Base-by-base conservation (phyloP, 1,140 invertebrate genomes). In the Monomorium pharaonis region DNA sequence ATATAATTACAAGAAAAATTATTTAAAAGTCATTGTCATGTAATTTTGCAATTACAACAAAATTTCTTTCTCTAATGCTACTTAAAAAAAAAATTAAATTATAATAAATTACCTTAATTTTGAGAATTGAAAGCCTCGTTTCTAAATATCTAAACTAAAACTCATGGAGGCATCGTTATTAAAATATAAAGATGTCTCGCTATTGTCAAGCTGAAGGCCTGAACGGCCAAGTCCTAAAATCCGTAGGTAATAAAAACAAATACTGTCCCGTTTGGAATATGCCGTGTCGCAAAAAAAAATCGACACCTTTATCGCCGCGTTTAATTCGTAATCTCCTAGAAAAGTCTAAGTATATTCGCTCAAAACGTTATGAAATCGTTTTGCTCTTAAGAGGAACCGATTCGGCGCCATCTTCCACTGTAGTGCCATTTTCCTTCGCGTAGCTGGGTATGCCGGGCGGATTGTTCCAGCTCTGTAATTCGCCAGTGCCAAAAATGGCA, bases 391-490 rank as follows among this genome's bases (percentile, higher is more conserved):
- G 70, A 3, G 92, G 88, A 24, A 91, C n/a, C 4, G 67, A 62
- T 42, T 92, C 91, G 21, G 84, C 72, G 18, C 44, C 58, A 62
- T 86, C 89, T 12, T 85, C 54, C 4, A 62, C 24, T 10, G 24
- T 44, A 2, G 49, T 30, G 16, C 2, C 72, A 12, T 88, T 77
- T 24, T 14, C 0, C 60, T 70, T 80, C 37, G 88, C 85, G n/a
- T 85, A 58, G 12, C 74, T 60, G 37, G 4, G 3, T 5, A 37
- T 37, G 4, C 70, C 30, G 0, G 86, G 51, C 10, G 93, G 89
- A 75, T 92, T 92, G 91, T 97, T 97, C 97, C 97, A 97, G 3
- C 95, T 92, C 92, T 98, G 97, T 24, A 97, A 93, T 85, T 97
- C 96, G 0, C 97, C 97, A 0, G 96, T 96, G 7, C 97, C 97